Percentiles rank a stretch among this genome's conserved stretches.
These are phyloP conservation scores for Tenthredo scrophulariae DNA, from an alignment of 2,888 invertebrate species.

Conservation along the genomic window DNA sequence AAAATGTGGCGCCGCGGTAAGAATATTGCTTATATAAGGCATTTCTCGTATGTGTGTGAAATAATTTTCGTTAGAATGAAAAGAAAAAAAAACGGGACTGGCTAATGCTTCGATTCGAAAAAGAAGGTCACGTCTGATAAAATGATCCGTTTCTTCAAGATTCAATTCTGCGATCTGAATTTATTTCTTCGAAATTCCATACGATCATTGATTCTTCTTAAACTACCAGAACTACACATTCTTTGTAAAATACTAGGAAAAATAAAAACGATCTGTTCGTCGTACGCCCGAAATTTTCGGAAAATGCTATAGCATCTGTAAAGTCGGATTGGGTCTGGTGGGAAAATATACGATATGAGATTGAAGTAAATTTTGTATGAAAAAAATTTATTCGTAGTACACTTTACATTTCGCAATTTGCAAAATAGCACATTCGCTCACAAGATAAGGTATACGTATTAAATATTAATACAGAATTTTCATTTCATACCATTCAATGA, in stretches of 20 bases:
- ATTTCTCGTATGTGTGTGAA: not conserved
- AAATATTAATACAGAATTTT: constrained; percentile 46
- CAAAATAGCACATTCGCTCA: constrained; percentile 40
- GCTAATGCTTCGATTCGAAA: not conserved
- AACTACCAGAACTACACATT: too few species aligned
- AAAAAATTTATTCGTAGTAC: constrained; percentile 40
- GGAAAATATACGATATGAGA: not conserved
- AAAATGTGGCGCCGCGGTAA: constrained; percentile 21
- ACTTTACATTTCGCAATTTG: constrained; percentile 34
- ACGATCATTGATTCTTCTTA: not conserved
- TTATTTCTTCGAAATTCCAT: too few species aligned
- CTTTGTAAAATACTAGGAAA: too few species aligned
- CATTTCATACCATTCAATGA: constrained; percentile 30
- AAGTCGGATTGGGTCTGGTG: not conserved
- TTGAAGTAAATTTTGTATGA: not conserved
- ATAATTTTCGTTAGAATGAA: not conserved
- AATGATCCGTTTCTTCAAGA: too few species aligned
- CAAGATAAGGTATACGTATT: constrained; percentile 23
- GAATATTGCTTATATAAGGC: constrained; percentile 35
- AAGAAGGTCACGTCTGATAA: too few species aligned
- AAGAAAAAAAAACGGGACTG: not conserved
- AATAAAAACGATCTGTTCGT: too few species aligned
- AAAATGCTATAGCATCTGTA: not conserved
- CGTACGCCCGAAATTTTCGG: too few species aligned
- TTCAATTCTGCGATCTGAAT: too few species aligned